Evolutionary conservation across 2,797 vertebrate genomes (phyloP), one percentile per base, ranked within the genome.

Genomic region (Ambastaia sidthimunki): DNA sequence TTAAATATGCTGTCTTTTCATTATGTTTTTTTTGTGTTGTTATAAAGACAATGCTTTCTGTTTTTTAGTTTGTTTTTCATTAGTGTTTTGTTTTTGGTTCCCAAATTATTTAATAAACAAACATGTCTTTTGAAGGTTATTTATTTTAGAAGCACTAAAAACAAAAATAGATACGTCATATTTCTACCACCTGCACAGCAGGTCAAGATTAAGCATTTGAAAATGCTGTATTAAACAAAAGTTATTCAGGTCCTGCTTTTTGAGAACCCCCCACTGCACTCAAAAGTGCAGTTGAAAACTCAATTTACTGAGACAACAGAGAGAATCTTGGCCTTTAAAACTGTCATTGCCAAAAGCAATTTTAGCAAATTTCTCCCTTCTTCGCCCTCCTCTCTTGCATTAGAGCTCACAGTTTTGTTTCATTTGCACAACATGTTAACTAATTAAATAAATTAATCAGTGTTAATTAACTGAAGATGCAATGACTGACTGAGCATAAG

Each of bases 381-480:
- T 15, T 74, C 10, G 41, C 65, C 48, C 12, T 70, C 44, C 34
- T 37, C 50, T 25, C 9, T 50, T 57, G n/a, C 57, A 72, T 74
- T 70, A 75, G 48, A 74, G 65, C 76, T 66, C 44, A 54, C 71
- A 37, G 72, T 81, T 75, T 50, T 70, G 55, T 84, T 81, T 84
- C 80, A 73, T 84, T 81, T 76, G 79, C 72, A 77, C 75, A 72
- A 74, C 7, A 47, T 82, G 82, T 84, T 82, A 82, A 83, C 77
- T 88, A 87, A 89, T 89, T 88, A 81, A 73, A 86, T 85, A 71
- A 87, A 88, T 88, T 87, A 71, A 84, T 88, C 85, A 83, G 83
- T n/a, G 80, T 85, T 88, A 85, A 88, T 89, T 88, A 82, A 78
- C 84, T 83, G 65, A 37, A 34, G 63, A 78, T 73, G 68, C 62